Base-by-base conservation (phyloP, 2,113 vertebrate genomes). In the Proterorhinus semilunaris region DNA sequence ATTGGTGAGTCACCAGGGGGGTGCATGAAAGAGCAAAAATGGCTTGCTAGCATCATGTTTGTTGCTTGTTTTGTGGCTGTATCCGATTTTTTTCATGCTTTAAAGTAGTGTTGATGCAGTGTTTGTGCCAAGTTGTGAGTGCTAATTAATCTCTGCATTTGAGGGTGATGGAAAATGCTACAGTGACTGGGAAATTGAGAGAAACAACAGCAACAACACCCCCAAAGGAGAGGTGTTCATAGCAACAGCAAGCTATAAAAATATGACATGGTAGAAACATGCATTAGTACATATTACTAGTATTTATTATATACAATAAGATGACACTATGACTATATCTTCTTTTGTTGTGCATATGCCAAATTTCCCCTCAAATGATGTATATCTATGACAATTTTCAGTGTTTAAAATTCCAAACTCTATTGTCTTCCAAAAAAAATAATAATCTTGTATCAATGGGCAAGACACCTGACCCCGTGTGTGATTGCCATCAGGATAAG, bases 61-160 rank as follows among this genome's bases (percentile, higher is more conserved):
- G 27, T 69, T 11, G 10, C 13, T 72, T 63, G 49, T 42, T 13
- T 27, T 65, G 5, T 10, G 10, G 16, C 11, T 11, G n/a, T 47
- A 1, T 62, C 72, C 1, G 66, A n/a, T 76, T 54, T 67, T 65
- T 27, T 51, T 9, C 16, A 53, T 66, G 45, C 78, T 62, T 68
- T 54, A 21, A 53, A 44, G 36, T 15, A 6, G 16, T 42, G 27
- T 17, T 45, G 58, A 43, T 61, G 45, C 16, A n/a, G 21, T 76
- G 44, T 85, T 73, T 68, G 47, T 82, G 55, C 46, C 75, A 65
- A 47, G 67, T 68, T 77, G 55, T 66, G 55, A 21, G 74, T 69
- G 77, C 67, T 87, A 86, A 90, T 88, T 86, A 90, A 81, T 70
- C 69, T 46, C 72, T 66, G 76, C 83, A 85, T 86, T 85, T n/a